These are phyloP conservation scores for Petrocephalus sullivani DNA, from an alignment of 2,797 vertebrate genomes.

Conservation along the genomic window DNA sequence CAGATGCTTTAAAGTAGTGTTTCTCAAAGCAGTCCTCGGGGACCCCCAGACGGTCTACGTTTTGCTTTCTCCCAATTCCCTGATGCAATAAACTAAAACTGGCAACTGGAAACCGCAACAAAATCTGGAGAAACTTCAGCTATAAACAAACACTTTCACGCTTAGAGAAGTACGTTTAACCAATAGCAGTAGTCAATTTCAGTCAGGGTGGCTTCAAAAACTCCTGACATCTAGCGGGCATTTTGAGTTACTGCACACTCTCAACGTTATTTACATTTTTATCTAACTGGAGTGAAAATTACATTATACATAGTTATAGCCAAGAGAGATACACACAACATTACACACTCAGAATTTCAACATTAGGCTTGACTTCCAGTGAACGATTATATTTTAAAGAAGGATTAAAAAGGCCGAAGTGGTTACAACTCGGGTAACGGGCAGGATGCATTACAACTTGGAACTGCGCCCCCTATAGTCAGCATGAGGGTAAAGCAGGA, in stretches of 20 bases:
- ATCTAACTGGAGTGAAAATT: background rate
- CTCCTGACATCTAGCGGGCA: background rate
- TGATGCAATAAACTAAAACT: background rate
- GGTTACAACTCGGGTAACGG: background rate
- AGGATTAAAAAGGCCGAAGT: background rate
- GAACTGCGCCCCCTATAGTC: background rate
- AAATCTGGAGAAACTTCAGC: background rate
- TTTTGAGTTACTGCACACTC: background rate
- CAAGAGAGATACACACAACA: background rate
- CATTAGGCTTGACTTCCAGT: background rate
- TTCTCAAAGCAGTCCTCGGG: too few species aligned
- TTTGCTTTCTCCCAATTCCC: too few species aligned
- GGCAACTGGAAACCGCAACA: background rate
- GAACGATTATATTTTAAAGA: background rate
- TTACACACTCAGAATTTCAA: background rate
- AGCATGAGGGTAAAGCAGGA: background rate
- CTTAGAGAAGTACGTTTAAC: background rate
- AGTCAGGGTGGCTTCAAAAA: background rate
- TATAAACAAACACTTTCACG: background rate
- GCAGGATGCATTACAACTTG: background rate
- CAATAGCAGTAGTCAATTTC: background rate
- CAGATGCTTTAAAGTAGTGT: background rate
- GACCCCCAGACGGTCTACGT: too few species aligned
- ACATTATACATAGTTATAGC: background rate
- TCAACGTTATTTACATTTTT: background rate